Evolutionary conservation across 2,888 invertebrate species (phyloP).

Genomic region (Gymnoscelis rufifasciata): DNA sequence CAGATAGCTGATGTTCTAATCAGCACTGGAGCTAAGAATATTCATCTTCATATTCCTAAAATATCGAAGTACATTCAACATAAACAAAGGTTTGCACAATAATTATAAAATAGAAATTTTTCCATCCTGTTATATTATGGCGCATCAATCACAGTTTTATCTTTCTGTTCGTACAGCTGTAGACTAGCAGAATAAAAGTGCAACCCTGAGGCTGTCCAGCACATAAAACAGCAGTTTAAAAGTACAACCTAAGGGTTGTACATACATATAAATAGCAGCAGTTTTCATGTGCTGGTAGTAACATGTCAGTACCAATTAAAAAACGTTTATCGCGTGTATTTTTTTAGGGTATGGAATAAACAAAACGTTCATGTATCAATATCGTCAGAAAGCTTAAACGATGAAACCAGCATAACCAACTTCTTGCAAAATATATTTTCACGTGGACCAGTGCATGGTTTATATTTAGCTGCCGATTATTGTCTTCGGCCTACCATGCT

Average conservation of each 20-base stretch:
- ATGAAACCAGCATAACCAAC: conserved; percentile 3
- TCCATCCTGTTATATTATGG: no score
- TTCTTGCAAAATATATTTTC: conserved; percentile 8
- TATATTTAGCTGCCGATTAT: conserved; percentile 15
- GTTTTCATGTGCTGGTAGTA: no score
- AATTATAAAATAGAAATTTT: no score
- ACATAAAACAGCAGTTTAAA: no score
- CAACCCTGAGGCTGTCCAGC: no score
- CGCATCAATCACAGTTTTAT: no score
- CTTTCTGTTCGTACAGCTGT: no score
- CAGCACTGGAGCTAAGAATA: conserved; percentile 41
- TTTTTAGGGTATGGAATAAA: conserved; percentile 30
- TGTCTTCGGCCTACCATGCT: neutral
- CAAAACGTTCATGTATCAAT: conserved; percentile 22
- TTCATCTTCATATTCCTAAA: conserved; percentile 33
- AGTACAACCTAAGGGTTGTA: no score
- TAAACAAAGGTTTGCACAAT: conserved; percentile 30
- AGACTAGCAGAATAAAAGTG: no score
- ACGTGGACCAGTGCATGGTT: conserved; percentile 13
- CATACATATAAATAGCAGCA: no score
- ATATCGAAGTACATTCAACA: conserved; percentile 21
- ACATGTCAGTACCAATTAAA: no score
- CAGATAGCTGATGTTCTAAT: conserved; percentile 42
- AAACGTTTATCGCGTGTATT: neutral
- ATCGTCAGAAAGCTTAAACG: conserved; percentile 15